Conservation (phyloP, 2,797 vertebrate species). For the Australoheros facetus region DNA sequence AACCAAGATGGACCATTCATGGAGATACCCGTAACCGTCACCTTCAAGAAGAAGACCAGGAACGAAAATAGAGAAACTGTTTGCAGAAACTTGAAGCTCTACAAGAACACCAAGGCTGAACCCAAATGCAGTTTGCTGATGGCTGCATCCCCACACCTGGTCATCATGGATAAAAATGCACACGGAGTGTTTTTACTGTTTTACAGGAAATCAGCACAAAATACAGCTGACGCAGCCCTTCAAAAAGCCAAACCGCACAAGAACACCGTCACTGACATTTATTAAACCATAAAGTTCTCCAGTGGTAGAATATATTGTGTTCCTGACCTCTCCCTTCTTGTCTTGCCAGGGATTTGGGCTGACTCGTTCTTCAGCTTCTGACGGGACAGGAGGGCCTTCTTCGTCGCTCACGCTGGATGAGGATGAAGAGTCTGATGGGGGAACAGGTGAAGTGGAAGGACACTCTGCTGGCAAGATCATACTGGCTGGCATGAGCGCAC, state of each 20-base stretch:
- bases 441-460: slow-evolving; percentile 88
- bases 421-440: slow-evolving; percentile 85
- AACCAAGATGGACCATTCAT: background rate
- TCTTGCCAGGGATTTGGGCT: slow-evolving; percentile 97
- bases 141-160: background rate
- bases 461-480: slow-evolving; percentile 98
- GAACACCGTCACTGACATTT: background rate
- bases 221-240: background rate
- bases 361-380: slow-evolving; percentile 88
- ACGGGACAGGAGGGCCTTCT: slow-evolving; percentile 82
- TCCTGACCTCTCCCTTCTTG: slow-evolving; percentile 90
- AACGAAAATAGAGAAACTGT: background rate
- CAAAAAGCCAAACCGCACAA: background rate
- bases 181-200: background rate
- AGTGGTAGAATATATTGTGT: background rate
- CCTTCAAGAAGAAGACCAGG: background rate
- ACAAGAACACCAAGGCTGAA: background rate
- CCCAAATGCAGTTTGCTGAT: background rate
- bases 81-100: background rate
- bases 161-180: background rate
- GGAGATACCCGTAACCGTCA: background rate
- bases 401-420: slow-evolving; percentile 85
- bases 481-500: slow-evolving; percentile 94
- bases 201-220: background rate
- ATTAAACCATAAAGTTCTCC: background rate